These are phyloP conservation scores for Macquaria ambigua DNA, from an alignment of 2,113 vertebrate species.

Conservation along the genomic window DNA sequence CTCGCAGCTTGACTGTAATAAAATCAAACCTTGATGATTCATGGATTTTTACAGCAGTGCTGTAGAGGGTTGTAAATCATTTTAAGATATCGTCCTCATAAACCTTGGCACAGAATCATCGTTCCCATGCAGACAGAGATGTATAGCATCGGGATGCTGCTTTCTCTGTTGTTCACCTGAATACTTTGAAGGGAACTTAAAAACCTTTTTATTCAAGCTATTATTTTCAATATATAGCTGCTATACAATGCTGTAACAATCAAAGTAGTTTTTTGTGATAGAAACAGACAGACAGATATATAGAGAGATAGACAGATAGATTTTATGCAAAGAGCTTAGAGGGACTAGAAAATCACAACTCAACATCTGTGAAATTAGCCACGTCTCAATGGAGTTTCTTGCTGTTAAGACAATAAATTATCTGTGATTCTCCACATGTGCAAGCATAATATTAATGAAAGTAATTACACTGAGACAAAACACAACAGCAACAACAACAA, in stretches of 20 bases:
- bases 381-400: slow-evolving; percentile 16
- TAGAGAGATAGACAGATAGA: background rate
- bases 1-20: slow-evolving; percentile 53
- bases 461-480: slow-evolving; percentile 44
- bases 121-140: slow-evolving; percentile 67
- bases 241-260: background rate
- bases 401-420: slow-evolving; percentile 25
- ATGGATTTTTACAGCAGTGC: slow-evolving; percentile 69
- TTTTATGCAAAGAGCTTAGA: background rate
- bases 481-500: slow-evolving; percentile 34
- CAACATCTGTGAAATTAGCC: slow-evolving; percentile 36
- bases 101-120: slow-evolving; percentile 57
- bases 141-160: slow-evolving; percentile 28
- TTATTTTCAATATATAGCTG: slow-evolving; percentile 27
- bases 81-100: slow-evolving; percentile 62
- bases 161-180: slow-evolving; percentile 48
- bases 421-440: slow-evolving; percentile 37
- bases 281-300: background rate
- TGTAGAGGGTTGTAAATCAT: slow-evolving; percentile 71
- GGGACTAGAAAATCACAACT: background rate
- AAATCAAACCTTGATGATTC: slow-evolving; percentile 76
- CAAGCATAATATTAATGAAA: slow-evolving; percentile 42
- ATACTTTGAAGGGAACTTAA: slow-evolving; percentile 39
- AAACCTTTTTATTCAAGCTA: slow-evolving; percentile 44
- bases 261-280: background rate